These are phyloP conservation scores for Dromius quadrimaculatus DNA, from an alignment of 2,888 invertebrate genomes.

Conservation along the genomic window DNA sequence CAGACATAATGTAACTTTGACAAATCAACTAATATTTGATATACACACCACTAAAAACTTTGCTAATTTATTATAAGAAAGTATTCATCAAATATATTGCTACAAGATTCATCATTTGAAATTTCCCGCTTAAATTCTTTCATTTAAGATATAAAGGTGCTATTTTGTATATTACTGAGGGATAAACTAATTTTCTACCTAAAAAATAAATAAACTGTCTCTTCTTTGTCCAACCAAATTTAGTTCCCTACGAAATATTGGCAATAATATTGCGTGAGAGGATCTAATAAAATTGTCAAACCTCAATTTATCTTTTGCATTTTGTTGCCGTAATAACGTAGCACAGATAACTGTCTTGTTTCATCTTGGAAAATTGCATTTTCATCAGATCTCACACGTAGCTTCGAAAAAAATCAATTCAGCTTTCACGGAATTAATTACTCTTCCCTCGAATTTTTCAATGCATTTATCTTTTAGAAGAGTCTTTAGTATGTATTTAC, in stretches of 20 bases:
- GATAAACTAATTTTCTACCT: no score
- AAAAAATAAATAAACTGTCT: no score
- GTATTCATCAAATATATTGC: no score
- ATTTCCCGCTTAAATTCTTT: no score
- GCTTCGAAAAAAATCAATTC: background rate
- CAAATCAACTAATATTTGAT: no score
- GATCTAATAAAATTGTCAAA: conserved; percentile 15
- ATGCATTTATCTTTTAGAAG: background rate
- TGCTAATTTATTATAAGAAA: no score
- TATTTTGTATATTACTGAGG: no score
- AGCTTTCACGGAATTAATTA: background rate
- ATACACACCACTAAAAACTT: no score
- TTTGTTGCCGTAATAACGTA: background rate
- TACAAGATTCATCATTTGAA: no score
- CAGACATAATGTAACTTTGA: no score
- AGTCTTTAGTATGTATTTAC: background rate
- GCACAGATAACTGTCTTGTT: conserved; percentile 14
- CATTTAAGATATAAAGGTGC: no score
- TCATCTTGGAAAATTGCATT: conserved; percentile 26
- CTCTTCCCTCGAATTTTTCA: background rate
- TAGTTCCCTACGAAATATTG: background rate
- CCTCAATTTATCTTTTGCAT: conserved; percentile 9
- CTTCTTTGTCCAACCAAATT: no score
- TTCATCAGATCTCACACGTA: background rate
- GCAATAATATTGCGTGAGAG: conserved; percentile 17